Base-by-base conservation (phyloP, 2,888 invertebrate genomes). In the Abrostola tripartita region DNA sequence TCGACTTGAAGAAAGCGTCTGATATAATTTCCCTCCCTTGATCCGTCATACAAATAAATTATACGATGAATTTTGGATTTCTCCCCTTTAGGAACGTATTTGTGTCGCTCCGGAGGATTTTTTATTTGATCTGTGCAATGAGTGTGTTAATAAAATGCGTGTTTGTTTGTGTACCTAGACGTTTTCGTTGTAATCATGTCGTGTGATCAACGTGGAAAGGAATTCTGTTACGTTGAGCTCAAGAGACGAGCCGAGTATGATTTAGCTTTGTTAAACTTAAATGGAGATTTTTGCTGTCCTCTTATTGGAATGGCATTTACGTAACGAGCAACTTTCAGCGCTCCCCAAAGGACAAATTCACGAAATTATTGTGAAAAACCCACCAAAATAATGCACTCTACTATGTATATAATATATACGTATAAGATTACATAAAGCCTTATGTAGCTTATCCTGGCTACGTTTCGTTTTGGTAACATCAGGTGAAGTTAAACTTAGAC, bases 11-110 rank as follows among this genome's bases (percentile, higher is more conserved):
- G 61, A 73, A 76, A 77, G 24, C 66, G 66, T 59, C 68, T 76
- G 74, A 78, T 77, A 80, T 79, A 62, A 81, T 79, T 77, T 74
- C 69, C 58, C 67, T 62, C 52, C 38, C 38, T 56, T 68, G 74
- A 76, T 75, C 80, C 73, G 64, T 73, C 75, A 74, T 64, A 74
- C 61, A 59, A 79, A 73, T 75, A 74, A 76, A 71, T 74, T 71
- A 75, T 66, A 65, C 69, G 75, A 74, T 73, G 79, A 80, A 65
- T 72, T 76, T 64, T 69, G 71, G 71, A 65, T 80, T 75, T 67
- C 44, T 56, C 52, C 51, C 54, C 58, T 67, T 62, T 54, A 63
- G 64, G 50, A 57, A 63, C 55, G 59, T 65, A 66, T 71, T 61
- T 61, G 51, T 49, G 68, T 53, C 63, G 52, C 65, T 68, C 50